Base-by-base conservation (phyloP, 2,113 vertebrate genomes). In the Petrocephalus zakoni region DNA sequence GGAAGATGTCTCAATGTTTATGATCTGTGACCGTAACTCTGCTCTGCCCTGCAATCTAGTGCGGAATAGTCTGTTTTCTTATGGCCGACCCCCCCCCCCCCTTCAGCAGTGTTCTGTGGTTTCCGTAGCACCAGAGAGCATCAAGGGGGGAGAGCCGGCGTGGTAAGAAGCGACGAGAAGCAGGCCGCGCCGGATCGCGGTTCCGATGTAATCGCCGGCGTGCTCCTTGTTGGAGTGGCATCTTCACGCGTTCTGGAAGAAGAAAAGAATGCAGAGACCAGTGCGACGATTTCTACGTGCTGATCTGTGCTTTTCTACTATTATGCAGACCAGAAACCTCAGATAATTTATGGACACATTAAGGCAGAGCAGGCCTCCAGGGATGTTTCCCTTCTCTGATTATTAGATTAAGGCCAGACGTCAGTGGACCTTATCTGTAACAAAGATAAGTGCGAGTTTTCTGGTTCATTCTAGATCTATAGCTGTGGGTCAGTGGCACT, bases 341-440 rank as follows among this genome's bases (percentile, higher is more conserved):
- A 64, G 86, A 88, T 84, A 51, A 56, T 58, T 83, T 1, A 56
- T 47, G 68, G 5, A 34, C 10, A 51, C 34, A 53, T 58, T 78
- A 55, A 82, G 29, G 22, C 34, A 25, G 81, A 87, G 42, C 34
- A n/a, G 75, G 72, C 55, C 81, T 42, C 42, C 25, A 49, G 19
- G 88, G 46, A 49, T 89, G 22, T 88, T 88, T 89, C 61, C 86
- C 47, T 75, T 46, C 56, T 22, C 53, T 78, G 61, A 81, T 89
- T 47, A 85, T 89, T 75, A 42, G 87, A 89, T 88, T 89, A 89
- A 21, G 68, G 84, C 22, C 55, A 61, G 81, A 88, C 86, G 51
- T 58, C 86, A 61, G 21, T 37, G 10, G 64, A 86, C 29, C 5
- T 78, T 85, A 47, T 90, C 46, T 51, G 64, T 86, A n/a, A 42